A percentile compares a stretch with the other conserved stretches of the same genome.
Evolutionary conservation across 2,888 invertebrate species (phyloP).

Genomic region (Petrolisthes manimaculis): DNA sequence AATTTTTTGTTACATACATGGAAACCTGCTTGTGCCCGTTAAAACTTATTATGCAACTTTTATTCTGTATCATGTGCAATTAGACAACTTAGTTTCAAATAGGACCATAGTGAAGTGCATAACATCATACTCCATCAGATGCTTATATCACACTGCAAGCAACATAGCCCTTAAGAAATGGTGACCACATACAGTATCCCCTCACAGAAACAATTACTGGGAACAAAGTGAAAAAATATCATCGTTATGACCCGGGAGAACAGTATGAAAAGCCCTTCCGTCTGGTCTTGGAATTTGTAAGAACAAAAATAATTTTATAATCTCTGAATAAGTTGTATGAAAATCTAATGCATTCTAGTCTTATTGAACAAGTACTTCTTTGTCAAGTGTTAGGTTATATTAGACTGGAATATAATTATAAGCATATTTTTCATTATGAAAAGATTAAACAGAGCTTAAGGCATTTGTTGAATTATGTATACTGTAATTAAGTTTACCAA

Average conservation of each 20-base stretch:
- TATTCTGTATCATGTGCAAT: constrained; percentile 24
- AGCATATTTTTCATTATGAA: neutral
- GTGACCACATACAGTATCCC: neutral
- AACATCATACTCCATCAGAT: neutral
- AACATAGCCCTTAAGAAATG: neutral
- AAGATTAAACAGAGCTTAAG: neutral
- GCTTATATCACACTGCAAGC: neutral
- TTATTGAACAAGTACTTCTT: constrained; percentile 16
- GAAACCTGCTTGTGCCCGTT: constrained; percentile 25
- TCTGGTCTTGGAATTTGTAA: neutral
- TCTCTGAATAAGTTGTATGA: neutral
- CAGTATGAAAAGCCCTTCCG: neutral
- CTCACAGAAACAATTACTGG: neutral
- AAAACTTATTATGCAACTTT: neutral
- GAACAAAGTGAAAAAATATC: neutral
- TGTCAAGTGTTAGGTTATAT: constrained; percentile 10
- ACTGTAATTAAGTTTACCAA: neutral
- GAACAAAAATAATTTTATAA: constrained; percentile 9
- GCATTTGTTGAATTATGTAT: neutral
- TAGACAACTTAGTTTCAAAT: constrained; percentile 4
- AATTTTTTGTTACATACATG: constrained; percentile 6
- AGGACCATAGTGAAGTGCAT: constrained; percentile 20
- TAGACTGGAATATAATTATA: neutral
- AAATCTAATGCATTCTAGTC: constrained; percentile 25
- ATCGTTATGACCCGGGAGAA: neutral